Conservation (phyloP, 2,888 invertebrate species). For the Ichneumon xanthorius region DNA sequence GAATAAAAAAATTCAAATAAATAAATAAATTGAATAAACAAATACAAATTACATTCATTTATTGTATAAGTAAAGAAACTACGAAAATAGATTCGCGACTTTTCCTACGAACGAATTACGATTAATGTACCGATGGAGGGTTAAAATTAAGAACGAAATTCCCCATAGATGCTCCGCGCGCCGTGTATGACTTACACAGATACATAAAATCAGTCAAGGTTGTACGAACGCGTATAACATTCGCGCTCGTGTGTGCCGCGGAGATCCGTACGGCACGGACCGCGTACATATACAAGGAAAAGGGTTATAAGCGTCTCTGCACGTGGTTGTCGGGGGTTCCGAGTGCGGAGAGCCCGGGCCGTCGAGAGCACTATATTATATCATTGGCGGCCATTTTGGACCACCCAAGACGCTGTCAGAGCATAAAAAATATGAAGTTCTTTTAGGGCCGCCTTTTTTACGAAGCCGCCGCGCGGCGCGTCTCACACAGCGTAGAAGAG, state of each 20-base stretch:
- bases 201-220: constrained; percentile 24
- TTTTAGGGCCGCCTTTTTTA: constrained; percentile 85
- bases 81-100: neutral
- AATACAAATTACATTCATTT: no score
- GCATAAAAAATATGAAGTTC: constrained; percentile 85
- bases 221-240: constrained; percentile 25
- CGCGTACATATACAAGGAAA: neutral
- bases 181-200: neutral
- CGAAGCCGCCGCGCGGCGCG: constrained; percentile 80
- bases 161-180: neutral
- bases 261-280: neutral
- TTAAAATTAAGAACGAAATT: neutral
- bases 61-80: neutral
- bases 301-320: constrained; percentile 26
- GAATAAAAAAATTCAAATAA: no score
- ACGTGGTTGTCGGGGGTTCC: constrained; percentile 23
- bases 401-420: constrained; percentile 85
- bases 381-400: constrained; percentile 85
- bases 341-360: constrained; percentile 52
- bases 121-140: no score
- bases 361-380: constrained; percentile 83
- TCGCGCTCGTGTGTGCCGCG: neutral
- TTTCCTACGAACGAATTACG: neutral
- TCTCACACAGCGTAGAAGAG: constrained; percentile 34
- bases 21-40: no score